Conservation (phyloP, 2,797 vertebrate species). For the Peromyscus melanophrys region DNA sequence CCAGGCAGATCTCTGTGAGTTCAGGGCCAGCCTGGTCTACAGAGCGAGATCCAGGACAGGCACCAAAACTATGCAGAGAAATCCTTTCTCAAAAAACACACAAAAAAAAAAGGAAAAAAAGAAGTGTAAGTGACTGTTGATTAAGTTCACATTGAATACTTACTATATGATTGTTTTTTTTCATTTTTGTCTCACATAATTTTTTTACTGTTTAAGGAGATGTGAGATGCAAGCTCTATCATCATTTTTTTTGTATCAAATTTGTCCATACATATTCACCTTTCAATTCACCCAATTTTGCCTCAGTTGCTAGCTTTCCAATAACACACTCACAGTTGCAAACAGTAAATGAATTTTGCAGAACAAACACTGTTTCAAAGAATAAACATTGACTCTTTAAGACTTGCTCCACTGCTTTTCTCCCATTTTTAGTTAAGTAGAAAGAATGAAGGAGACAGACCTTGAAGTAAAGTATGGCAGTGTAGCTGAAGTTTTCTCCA, state of each 20-base stretch:
- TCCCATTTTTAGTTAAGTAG: not conserved
- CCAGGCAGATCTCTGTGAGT: no score
- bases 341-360: not conserved
- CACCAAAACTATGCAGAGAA: no score
- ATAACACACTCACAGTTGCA: not conserved
- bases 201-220: not conserved
- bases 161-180: not conserved
- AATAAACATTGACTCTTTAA: not conserved
- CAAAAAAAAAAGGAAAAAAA: no score
- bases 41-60: no score
- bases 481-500: no score
- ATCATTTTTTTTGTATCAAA: not conserved
- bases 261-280: not conserved
- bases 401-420: not conserved
- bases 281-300: not conserved
- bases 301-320: not conserved
- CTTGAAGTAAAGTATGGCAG: not conserved
- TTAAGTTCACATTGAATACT: not conserved
- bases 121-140: not conserved
- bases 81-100: no score
- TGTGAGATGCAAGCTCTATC: not conserved
- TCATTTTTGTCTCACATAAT: not conserved
- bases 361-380: not conserved
- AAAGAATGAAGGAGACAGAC: not conserved
- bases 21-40: no score